Percentiles rank a stretch among this genome's conserved stretches.
Conservation (phyloP, 2,797 vertebrate species). For the Coilia nasus region DNA sequence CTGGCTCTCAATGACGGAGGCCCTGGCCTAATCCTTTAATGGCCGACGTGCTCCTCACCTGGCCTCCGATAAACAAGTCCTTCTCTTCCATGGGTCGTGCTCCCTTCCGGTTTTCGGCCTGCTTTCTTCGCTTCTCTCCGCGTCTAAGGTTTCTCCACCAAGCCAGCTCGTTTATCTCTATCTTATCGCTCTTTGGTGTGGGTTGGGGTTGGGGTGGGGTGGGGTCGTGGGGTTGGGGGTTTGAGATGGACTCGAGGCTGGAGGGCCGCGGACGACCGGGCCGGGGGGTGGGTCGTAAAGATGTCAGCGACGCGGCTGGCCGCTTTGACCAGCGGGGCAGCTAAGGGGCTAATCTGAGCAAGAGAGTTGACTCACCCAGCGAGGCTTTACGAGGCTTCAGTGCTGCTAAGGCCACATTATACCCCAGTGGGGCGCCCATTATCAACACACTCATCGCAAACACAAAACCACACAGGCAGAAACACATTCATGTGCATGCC, state of each 20-base stretch:
- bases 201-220: too few relatives aligned
- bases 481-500: neutral
- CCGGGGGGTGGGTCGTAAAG: constrained; percentile 36
- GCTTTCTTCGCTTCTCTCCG: neutral
- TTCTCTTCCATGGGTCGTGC: constrained; percentile 2
- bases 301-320: constrained; percentile 39
- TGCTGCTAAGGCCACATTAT: neutral
- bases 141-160: constrained; percentile 17
- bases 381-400: neutral
- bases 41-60: constrained; percentile 52
- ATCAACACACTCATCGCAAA: neutral
- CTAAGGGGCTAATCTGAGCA: constrained; percentile 34
- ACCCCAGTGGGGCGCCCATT: neutral
- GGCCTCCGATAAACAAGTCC: constrained; percentile 45
- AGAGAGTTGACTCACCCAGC: constrained; percentile 23
- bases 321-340: constrained; percentile 42
- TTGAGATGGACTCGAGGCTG: neutral
- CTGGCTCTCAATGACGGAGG: constrained; percentile 51
- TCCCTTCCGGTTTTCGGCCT: neutral
- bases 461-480: neutral
- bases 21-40: constrained; percentile 77
- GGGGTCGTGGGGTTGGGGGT: neutral
- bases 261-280: constrained; percentile 28
- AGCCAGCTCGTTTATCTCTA: constrained; percentile 35
- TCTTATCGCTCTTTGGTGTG: constrained; percentile 45